Evolutionary conservation across 1,140 invertebrate species (phyloP), one percentile per base, ranked within the genome.

Genomic region (Drosophila erecta): DNA sequence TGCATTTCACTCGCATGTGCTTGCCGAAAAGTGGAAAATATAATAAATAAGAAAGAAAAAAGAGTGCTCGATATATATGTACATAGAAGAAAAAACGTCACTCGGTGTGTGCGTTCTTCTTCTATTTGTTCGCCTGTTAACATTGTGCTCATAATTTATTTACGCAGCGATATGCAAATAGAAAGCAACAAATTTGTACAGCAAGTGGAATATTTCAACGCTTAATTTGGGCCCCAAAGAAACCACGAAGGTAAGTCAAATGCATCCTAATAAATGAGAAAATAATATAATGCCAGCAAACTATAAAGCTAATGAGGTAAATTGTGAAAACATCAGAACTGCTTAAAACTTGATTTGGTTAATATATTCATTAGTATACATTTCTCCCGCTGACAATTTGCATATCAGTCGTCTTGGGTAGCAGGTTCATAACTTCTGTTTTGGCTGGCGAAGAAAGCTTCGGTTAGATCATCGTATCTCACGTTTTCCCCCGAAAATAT

Each of bases 361-460:
- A 80, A 87, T 80, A 77, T 74, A 87, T 77, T 77, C 84, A 87
- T 87, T 87, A 75, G 72, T 66, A 76, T 66, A 71, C 85, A 90
- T 89, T 75, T 89, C 69, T 84, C 65, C 72, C 49, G 64, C 14
- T 67, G 54, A 65, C 62, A 47, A 86, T 86, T 86, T 86, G 79
- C 83, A 86, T 86, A 86, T 80, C 85, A 12, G 54, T 49, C 8
- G 46, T 7, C 17, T 56, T 62, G 14, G 60, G 60, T 67, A 15
- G 24, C 49, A 70, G 58, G 54, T 70, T 81, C 59, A 78, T 61
- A 70, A 71, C 62, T 76, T 76, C 46, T 55, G 66, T 35, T 51
- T 51, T 35, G 10, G 15, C 12, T 20, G 30, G 10, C 27, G 20
- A 79, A 76, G 65, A 55, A 71, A 61, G 65, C 69, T 55, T 44